Evolutionary conservation across 2,888 invertebrate species (phyloP).

Genomic region (Stenurella melanura): DNA sequence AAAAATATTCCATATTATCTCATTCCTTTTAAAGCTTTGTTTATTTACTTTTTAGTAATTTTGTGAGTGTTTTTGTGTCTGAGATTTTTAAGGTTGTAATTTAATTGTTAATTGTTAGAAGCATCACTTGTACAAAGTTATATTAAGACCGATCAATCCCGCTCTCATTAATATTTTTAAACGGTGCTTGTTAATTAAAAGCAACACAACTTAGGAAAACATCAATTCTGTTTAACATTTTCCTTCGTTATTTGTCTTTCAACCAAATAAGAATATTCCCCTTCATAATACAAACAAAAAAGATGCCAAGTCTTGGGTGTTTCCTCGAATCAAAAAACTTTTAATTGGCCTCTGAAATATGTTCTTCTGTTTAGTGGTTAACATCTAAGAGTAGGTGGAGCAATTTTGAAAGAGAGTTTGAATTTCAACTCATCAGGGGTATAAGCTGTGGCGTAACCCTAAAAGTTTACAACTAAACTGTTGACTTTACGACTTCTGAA

Average conservation of each 20-base stretch:
- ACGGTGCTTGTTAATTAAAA: background rate
- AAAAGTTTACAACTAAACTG: slow-evolving; percentile 16
- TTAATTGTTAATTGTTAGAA: too few species aligned
- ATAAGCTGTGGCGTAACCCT: background rate
- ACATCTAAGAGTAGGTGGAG: background rate
- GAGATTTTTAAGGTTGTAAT: too few species aligned
- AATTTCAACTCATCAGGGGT: slow-evolving; percentile 19
- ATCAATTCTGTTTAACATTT: background rate
- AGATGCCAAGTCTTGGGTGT: background rate
- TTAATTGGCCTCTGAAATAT: slow-evolving; percentile 17
- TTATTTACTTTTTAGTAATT: too few species aligned
- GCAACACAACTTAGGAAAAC: background rate
- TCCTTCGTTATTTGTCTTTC: background rate
- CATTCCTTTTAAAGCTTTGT: too few species aligned
- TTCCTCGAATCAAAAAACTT: background rate
- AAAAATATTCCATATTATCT: too few species aligned
- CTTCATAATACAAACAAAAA: background rate
- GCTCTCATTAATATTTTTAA: background rate
- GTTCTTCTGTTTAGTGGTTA: background rate
- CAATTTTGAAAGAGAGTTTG: background rate
- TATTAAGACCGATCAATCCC: too few species aligned
- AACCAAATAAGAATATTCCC: background rate
- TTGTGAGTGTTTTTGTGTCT: too few species aligned
- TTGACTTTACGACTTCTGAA: slow-evolving; percentile 20
- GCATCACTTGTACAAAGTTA: too few species aligned